These are phyloP conservation scores for Arenaria interpres DNA, from an alignment of 2,113 vertebrate species.

Conservation along the genomic window DNA sequence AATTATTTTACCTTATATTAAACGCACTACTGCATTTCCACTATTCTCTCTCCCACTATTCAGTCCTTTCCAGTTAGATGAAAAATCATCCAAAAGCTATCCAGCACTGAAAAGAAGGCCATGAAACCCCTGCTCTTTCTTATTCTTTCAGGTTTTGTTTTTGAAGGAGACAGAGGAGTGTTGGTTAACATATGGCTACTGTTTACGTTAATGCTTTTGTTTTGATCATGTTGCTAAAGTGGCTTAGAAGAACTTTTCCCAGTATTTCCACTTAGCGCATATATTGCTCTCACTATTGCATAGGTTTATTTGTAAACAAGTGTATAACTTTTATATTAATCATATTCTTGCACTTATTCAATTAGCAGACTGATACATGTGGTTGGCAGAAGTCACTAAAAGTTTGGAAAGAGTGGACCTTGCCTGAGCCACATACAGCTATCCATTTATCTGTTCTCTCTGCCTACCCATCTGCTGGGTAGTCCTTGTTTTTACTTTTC, in stretches of 20 bases:
- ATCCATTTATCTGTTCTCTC: not conserved
- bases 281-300: not conserved
- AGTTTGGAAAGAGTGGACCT: not conserved
- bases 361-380: not conserved
- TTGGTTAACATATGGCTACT: not conserved
- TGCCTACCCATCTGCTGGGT: not conserved
- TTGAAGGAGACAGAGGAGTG: not conserved
- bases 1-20: conserved; percentile 40
- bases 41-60: not conserved
- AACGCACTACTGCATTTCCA: not conserved
- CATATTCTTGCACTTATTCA: not conserved
- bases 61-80: not conserved
- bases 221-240: not conserved
- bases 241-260: conserved; percentile 1
- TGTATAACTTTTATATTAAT: not conserved
- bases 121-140: not conserved
- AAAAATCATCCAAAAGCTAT: not conserved
- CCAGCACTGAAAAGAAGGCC: not conserved
- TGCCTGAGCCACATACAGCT: not conserved
- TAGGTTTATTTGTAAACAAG: not conserved
- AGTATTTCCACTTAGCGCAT: not conserved
- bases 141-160: not conserved
- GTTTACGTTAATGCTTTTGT: conserved; percentile 14
- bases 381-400: not conserved
- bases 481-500: not conserved